Conservation (phyloP, 1,140 invertebrate genomes). For the Ectropis grisescens region DNA sequence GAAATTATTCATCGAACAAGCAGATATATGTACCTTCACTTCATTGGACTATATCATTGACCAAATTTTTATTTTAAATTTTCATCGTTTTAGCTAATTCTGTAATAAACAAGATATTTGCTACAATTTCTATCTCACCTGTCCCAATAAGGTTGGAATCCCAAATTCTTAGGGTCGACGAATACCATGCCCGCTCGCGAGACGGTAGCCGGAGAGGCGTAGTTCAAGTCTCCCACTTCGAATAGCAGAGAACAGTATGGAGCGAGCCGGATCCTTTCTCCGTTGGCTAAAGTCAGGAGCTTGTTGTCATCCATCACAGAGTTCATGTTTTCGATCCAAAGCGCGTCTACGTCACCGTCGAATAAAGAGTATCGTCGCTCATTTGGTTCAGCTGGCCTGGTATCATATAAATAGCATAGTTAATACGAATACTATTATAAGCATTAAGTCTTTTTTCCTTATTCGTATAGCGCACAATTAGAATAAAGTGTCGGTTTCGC, state of each 20-base stretch:
- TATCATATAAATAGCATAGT: too few species aligned
- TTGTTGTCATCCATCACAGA: constrained; percentile 97
- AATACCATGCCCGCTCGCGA: constrained; percentile 94
- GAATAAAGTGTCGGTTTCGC: too few species aligned
- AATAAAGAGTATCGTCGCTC: constrained; percentile 89
- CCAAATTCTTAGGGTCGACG: constrained; percentile 91
- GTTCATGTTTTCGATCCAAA: constrained; percentile 98
- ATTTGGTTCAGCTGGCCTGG: constrained; percentile 67
- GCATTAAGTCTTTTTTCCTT: too few species aligned
- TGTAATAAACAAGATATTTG: too few species aligned
- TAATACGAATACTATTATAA: too few species aligned
- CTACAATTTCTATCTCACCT: too few species aligned
- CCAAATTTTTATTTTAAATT: too few species aligned
- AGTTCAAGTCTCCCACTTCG: constrained; percentile 90
- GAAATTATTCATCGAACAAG: too few species aligned
- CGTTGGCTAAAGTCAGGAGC: constrained; percentile 89
- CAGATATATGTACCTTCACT: too few species aligned
- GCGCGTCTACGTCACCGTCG: constrained; percentile 93
- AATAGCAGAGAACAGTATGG: constrained; percentile 88
- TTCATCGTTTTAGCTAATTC: too few species aligned
- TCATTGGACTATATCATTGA: too few species aligned
- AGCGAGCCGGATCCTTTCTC: constrained; percentile 87
- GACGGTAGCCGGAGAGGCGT: constrained; percentile 92
- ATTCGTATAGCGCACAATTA: too few species aligned
- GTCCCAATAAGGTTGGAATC: constrained; percentile 88